Evolutionary conservation across 2,888 invertebrate genomes (phyloP), one percentile per base, ranked within the genome.

Genomic region (Nomada fabriciana): DNA sequence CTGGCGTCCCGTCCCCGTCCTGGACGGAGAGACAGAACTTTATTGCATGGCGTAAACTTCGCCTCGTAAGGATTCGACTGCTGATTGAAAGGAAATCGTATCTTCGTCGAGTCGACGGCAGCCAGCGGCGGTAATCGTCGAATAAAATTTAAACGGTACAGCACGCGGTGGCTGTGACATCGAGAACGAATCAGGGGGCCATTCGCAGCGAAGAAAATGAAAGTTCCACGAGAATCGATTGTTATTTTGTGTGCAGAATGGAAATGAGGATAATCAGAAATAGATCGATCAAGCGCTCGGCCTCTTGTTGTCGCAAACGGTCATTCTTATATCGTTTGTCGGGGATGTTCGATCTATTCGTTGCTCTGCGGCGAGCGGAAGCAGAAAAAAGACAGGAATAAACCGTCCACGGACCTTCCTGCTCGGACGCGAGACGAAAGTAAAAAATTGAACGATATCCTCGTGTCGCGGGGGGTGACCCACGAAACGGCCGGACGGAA

Each of bases 391-490:
- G 60, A 68, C 43, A 42, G 42, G 79, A 79, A 77, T 77, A 86
- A 86, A 86, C 80, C 80, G 78, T 76, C 76, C 59, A 52, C 57
- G 73, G 80, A 74, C 85, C 55, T 82, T 81, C 76, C 79, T 20
- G 60, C 36, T 68, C 78, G 72, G 69, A 80, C 70, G 59, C 59
- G 70, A 61, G 61, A 50, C 68, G 77, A 55, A 77, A 79, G 86
- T 90, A 91, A 92, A 92, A 92, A 92, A 92, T 92, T 89, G 91
- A 88, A 85, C 88, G 86, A 91, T 90, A 92, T 92, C 90, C 90
- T 88, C 43, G 42, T 18, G 20, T 36, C 53, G n/a, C 80, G 55
- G 53, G 65, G 73, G 69, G 11, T 20, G 78, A 71, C 72, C 72
- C 13, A 69, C 71, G 76, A 43, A 77, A 75, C 80, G 82, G 80